Evolutionary conservation across 2,113 vertebrate species (phyloP), one percentile per base, ranked within the genome.

Genomic region (Nesogale talazaci): DNA sequence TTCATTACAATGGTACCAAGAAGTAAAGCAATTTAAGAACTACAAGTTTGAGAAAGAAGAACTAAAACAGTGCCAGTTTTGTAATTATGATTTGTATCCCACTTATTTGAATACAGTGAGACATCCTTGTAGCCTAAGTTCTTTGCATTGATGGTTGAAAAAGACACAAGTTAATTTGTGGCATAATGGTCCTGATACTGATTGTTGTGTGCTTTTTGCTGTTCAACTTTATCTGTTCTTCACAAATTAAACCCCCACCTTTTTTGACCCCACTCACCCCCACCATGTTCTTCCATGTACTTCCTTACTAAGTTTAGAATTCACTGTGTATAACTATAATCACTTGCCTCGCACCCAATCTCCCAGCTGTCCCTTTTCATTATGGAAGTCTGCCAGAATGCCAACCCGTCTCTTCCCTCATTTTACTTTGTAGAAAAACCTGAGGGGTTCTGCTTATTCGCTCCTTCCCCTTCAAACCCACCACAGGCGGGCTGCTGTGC

Each of bases 71-170:
- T n/a, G n/a, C 93, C 93, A 94, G 90, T 83, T 94, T 83, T 19
- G 2, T 25, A 46, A 96, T 86, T 96, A 97, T 95, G 69, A 90
- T 93, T 96, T 95, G 34, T 65, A 94, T 97, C 97, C 91, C 95
- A 86, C 94, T 97, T 96, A 85, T 88, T 93, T 67, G 94, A 97
- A 59, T 86, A 97, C 95, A 96, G 88, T 94, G 76, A 96, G 22
- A 82, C 86, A 94, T 97, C 80, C 42, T 14, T 69, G 84, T 0
- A 0, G 89, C 42, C 63, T 89, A 94, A 92, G 86, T 80, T 88
- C 94, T 92, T 94, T 83, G 78, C 94, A 83, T 94, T 88, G 94
- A 29, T 78, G 11, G 96, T 93, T 96, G 97, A 94, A 97, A 46
- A 97, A 96, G 96, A 89, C 2, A 95, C 67, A 93, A 94, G 82